Percentiles rank a stretch among this genome's conserved stretches.
These are phyloP conservation scores for Bettongia penicillata DNA, from an alignment of 2,113 vertebrate species.

Conservation along the genomic window DNA sequence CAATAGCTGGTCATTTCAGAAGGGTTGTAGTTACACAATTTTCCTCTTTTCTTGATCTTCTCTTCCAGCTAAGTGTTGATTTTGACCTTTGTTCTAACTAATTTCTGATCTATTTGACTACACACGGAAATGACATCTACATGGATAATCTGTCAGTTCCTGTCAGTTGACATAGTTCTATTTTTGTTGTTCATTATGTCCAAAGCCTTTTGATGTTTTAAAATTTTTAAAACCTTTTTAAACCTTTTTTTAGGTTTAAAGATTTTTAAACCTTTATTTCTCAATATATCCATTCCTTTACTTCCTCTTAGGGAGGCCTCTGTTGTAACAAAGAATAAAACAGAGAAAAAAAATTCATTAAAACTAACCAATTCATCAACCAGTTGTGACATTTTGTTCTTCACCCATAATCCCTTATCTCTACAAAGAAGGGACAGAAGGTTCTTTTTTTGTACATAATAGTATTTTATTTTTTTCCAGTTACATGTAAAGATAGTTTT, in stretches of 20 bases:
- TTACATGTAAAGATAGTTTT: too few relatives aligned
- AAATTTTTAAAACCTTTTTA: background rate
- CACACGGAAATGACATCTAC: background rate
- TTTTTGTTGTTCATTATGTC: background rate
- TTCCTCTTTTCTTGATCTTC: background rate
- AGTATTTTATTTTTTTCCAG: too few relatives aligned
- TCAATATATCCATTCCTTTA: background rate
- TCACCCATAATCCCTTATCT: background rate
- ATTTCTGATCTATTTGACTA: background rate
- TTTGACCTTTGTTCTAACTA: background rate
- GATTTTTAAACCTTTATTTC: background rate
- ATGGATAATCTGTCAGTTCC: background rate
- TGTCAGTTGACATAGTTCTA: background rate
- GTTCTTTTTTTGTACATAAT: too few relatives aligned
- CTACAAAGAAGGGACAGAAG: background rate
- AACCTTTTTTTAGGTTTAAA: too few relatives aligned
- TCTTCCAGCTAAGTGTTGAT: background rate
- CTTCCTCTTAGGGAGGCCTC: background rate
- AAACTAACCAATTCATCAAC: background rate
- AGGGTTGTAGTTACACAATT: background rate
- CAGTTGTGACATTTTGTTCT: background rate
- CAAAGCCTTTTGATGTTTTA: background rate
- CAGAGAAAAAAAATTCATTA: background rate
- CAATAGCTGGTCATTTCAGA: background rate
- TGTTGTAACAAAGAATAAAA: background rate